Evolutionary conservation across 35 echinoderm and acorn worm species (phyloP), one percentile per base, ranked within the genome.

Genomic region (Lytechinus pictus): DNA sequence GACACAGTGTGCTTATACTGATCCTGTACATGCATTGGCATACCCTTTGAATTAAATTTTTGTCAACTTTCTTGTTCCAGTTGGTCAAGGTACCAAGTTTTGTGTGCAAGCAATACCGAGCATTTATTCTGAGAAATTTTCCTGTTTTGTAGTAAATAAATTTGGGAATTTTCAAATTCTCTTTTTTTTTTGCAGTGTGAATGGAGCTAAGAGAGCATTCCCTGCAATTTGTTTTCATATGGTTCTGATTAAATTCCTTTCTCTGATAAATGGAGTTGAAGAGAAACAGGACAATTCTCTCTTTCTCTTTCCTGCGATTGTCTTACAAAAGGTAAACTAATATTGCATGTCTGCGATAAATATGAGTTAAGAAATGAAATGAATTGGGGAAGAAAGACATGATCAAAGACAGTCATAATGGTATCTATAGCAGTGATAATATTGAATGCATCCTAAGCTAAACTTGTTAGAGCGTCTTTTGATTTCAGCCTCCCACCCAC

Each of bases 341-440:
- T 79, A 79, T 79, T 79, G 6, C 66, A 79, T 79, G 66, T 79
- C 66, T 79, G 66, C 66, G n/a, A 79, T 79, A 79, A 79, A 79
- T 79, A 79, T 79, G 66, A 79, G 66, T 79, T 79, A 79, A 79
- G 66, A 24, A 79, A 79, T 79, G 66, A 79, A 79, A 79, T 79
- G 66, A 79, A 79, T 14, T 79, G 66, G 66, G 66, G 66, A 79
- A 79, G 66, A 79, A 79, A 79, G 66, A 79, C 66, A 79, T 79
- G 66, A 79, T 79, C 12, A 79, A 24, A 16, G n/a, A 79, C 7
- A 79, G 56, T 8, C 66, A 16, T 24, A 16, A 79, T 79, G 66
- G n/a, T 79, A 79, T n/a, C 66, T 24, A 79, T 79, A 79, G 12
- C 66, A 24, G 66, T 79, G 66, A 79, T 79, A 79, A 79, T 79